Conservation (phyloP, 2,888 invertebrate genomes). For the Ectemnius continuus region DNA sequence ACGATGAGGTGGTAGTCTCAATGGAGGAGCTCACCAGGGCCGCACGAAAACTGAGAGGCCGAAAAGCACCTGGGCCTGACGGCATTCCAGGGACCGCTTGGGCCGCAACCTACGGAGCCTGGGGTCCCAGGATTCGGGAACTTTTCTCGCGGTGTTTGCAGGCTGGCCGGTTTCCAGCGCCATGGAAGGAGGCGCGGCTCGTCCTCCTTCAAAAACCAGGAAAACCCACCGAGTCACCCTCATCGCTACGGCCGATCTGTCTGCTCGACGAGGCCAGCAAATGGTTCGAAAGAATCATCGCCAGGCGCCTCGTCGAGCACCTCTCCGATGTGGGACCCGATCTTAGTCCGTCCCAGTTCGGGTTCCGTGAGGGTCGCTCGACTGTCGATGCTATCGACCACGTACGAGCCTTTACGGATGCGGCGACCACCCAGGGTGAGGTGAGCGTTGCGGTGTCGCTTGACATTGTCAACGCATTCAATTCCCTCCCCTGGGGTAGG, state of each 20-base stretch:
- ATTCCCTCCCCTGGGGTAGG: slow-evolving; percentile 7
- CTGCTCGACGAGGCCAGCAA: slow-evolving; percentile 2
- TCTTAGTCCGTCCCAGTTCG: too few relatives aligned
- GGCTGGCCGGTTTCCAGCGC: background rate
- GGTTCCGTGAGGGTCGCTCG: too few relatives aligned
- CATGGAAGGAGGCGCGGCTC: background rate
- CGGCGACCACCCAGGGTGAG: too few relatives aligned
- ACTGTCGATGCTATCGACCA: too few relatives aligned
- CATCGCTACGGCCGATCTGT: too few relatives aligned
- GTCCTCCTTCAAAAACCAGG: background rate
- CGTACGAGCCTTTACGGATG: too few relatives aligned
- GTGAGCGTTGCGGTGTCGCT: too few relatives aligned
- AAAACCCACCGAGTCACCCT: background rate
- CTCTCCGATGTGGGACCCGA: background rate
- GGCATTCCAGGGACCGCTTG: background rate
- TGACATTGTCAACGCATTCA: slow-evolving; percentile 9
- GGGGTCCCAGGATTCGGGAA: background rate
- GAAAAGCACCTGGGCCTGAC: background rate
- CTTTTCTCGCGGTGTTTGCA: background rate
- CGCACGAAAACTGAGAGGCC: background rate
- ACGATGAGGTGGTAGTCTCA: background rate
- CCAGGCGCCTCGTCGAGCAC: background rate
- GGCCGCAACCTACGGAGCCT: background rate
- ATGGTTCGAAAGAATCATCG: background rate
- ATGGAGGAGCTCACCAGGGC: background rate